These are phyloP conservation scores for Drymodes brunneopygia DNA, from an alignment of 2,113 vertebrate species.

Conservation along the genomic window DNA sequence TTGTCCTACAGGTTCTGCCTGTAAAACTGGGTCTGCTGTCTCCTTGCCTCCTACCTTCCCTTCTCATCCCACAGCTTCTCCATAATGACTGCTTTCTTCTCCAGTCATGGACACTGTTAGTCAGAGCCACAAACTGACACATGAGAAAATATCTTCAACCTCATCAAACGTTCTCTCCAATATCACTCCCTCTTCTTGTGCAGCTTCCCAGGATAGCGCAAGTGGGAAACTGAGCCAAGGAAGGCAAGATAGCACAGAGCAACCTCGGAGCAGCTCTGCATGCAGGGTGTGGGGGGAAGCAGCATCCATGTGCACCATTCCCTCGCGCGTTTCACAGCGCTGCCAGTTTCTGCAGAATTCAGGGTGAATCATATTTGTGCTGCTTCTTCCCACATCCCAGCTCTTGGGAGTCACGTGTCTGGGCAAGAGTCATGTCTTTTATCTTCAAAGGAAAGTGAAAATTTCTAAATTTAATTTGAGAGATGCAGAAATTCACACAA, in stretches of 20 bases:
- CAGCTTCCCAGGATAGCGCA: background rate
- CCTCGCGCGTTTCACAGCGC: accelerated
- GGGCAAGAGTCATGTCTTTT: background rate
- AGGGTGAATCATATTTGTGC: background rate
- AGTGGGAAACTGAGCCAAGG: background rate
- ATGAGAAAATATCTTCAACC: background rate
- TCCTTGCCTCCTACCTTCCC: background rate
- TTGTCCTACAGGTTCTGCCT: slow-evolving; percentile 43
- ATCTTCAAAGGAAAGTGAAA: background rate
- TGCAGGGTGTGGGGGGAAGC: background rate
- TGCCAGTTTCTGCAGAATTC: background rate
- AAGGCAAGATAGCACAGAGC: background rate
- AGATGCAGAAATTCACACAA: background rate
- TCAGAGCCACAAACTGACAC: background rate
- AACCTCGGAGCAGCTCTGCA: background rate
- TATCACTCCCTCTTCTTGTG: background rate
- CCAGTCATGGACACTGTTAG: background rate
- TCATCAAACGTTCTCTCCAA: background rate
- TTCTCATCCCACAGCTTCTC: background rate
- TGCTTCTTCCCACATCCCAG: background rate
- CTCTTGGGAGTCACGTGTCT: background rate
- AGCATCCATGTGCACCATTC: background rate
- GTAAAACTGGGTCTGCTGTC: slow-evolving; percentile 1
- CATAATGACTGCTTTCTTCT: background rate
- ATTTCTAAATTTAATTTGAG: background rate